These are phyloP conservation scores for Beris chalybata DNA, from an alignment of 2,888 invertebrate species.

Conservation along the genomic window DNA sequence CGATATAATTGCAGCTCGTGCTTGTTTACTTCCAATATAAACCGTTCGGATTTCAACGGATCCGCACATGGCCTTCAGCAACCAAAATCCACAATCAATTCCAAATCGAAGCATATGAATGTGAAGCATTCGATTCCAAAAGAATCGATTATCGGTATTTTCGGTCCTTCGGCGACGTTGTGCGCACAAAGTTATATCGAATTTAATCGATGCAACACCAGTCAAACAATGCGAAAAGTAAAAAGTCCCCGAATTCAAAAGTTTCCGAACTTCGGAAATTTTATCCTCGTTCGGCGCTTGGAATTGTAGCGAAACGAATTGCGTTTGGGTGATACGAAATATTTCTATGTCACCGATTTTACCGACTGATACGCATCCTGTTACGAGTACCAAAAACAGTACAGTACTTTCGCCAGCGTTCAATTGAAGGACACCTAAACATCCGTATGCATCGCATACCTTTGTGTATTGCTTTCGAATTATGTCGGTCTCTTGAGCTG, in stretches of 20 bases:
- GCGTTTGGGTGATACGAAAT: constrained; percentile 90
- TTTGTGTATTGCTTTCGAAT: constrained; percentile 88
- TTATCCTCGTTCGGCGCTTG: constrained; percentile 64
- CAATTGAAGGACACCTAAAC: constrained; percentile 89
- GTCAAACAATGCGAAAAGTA: constrained; percentile 74
- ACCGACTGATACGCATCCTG: constrained; percentile 94
- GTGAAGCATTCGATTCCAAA: constrained; percentile 97
- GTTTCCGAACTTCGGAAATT: constrained; percentile 72
- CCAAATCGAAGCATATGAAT: constrained; percentile 90
- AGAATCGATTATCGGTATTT: constrained; percentile 91
- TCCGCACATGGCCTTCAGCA: constrained; percentile 95
- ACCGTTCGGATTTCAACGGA: constrained; percentile 96
- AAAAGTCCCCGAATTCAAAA: constrained; percentile 97
- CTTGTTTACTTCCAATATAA: constrained; percentile 95
- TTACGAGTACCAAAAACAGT: constrained; percentile 88
- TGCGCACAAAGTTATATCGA: constrained; percentile 93
- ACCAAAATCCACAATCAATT: constrained; percentile 88
- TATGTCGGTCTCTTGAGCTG: constrained; percentile 81
- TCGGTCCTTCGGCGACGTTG: constrained; percentile 82
- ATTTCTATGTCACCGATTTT: constrained; percentile 94
- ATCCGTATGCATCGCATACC: constrained; percentile 92
- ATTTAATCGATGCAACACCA: constrained; percentile 57
- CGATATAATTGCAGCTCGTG: constrained; percentile 92
- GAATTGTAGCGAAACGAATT: constrained; percentile 84
- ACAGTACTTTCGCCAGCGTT: constrained; percentile 83